A percentile compares a stretch with the other conserved stretches of the same genome.
Conservation (phyloP, 2,797 vertebrate species). For the Botia almorhae region DNA sequence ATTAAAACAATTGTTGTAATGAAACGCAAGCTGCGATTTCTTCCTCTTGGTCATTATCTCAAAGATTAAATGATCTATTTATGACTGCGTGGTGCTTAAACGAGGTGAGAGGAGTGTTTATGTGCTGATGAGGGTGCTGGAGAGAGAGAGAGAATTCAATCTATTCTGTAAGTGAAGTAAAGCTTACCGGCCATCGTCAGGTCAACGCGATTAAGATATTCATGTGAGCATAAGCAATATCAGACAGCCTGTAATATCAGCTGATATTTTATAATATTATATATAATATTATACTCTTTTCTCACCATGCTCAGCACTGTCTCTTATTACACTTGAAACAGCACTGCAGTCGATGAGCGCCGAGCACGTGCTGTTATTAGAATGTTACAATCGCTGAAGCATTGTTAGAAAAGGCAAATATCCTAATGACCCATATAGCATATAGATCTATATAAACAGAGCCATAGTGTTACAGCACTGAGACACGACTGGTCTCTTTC, state of each 20-base stretch:
- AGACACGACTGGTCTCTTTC: too few species aligned
- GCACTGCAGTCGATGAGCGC: constrained; percentile 74
- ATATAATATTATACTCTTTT: constrained; percentile 59
- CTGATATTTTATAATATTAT: constrained; percentile 70
- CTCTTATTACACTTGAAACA: constrained; percentile 76
- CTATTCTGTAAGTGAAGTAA: constrained; percentile 80
- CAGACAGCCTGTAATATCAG: constrained; percentile 77
- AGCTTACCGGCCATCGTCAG: constrained; percentile 79
- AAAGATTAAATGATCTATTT: constrained; percentile 76
- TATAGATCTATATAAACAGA: constrained; percentile 24
- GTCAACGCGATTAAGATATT: constrained; percentile 82
- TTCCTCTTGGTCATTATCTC: constrained; percentile 75
- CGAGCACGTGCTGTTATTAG: constrained; percentile 63
- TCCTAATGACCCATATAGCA: constrained; percentile 21
- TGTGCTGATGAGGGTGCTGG: constrained; percentile 69
- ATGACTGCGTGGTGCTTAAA: constrained; percentile 69
- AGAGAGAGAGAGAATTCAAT: constrained; percentile 75
- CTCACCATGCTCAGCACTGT: constrained; percentile 65
- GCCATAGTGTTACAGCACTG: background rate
- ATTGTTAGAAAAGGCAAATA: constrained; percentile 9
- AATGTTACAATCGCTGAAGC: constrained; percentile 3
- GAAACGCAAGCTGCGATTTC: constrained; percentile 71
- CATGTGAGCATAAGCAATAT: constrained; percentile 80
- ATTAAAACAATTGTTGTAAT: constrained; percentile 80
- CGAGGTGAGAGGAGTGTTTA: constrained; percentile 69